Percentiles rank a stretch among this genome's conserved stretches.
Conservation (phyloP, 2,113 vertebrate genomes). For the Telmatochromis sp. region DNA sequence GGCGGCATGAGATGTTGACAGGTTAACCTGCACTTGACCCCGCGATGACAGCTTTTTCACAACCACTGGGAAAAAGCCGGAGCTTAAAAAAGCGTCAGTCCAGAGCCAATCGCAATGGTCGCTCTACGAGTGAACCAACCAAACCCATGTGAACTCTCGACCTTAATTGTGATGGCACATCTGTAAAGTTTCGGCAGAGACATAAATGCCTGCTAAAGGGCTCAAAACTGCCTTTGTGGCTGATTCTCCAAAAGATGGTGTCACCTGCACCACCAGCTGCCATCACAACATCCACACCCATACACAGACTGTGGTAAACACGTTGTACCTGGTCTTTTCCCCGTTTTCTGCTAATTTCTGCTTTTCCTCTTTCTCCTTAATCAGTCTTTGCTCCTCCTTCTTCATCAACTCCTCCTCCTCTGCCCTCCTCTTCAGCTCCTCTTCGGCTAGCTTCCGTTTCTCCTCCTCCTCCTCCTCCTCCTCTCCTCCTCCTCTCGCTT, state of each 20-base stretch:
- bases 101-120: neutral
- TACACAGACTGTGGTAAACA: neutral
- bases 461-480: constrained; percentile 24
- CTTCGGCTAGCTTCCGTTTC: constrained; percentile 2
- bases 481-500: constrained; percentile 56
- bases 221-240: neutral
- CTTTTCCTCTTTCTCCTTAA: constrained; percentile 32
- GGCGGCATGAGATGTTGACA: neutral
- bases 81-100: neutral
- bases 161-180: neutral
- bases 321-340: constrained; percentile 22
- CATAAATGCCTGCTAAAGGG: neutral
- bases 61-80: neutral
- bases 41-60: neutral
- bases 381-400: constrained; percentile 31
- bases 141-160: neutral
- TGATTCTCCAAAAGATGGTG: neutral
- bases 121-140: neutral
- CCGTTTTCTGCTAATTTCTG: constrained; percentile 18
- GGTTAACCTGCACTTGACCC: neutral
- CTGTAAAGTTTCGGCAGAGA: neutral
- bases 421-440: constrained; percentile 14
- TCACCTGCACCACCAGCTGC: neutral
- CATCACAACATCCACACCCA: neutral
- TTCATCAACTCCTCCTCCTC: constrained; percentile 14